Percentiles rank a stretch among this genome's conserved stretches.
phyloP scores from a whole-genome alignment of 2,113 vertebrate species.

The Gnathonemus longibarbis region DNA sequence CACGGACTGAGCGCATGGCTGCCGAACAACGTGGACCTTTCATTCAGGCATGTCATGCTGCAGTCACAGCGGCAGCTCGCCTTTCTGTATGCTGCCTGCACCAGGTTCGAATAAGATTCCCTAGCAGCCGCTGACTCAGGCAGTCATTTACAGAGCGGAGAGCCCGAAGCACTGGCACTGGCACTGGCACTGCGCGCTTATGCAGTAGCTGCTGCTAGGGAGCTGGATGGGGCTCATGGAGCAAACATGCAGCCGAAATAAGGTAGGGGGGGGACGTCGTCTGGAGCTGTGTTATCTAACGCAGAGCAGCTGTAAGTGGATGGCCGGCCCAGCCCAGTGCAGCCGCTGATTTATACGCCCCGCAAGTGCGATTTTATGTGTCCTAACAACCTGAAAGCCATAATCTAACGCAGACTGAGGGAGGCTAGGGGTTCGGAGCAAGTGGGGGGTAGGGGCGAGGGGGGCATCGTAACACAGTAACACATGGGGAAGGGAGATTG shows the following conservation, averaged over 20 bases:
- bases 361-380: conserved; percentile 12
- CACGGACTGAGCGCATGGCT: background rate
- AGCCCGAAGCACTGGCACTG: background rate
- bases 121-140: background rate
- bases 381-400: background rate
- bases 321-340: background rate
- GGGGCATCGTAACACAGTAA: background rate
- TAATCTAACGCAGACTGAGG: conserved; percentile 12
- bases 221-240: background rate
- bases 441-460: background rate
- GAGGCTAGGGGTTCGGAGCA: background rate
- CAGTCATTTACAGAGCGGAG: background rate
- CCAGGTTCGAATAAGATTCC: background rate
- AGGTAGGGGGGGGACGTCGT: background rate
- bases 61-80: background rate
- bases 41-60: background rate
- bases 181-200: background rate
- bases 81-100: background rate
- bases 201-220: background rate
- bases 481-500: background rate
- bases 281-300: background rate
- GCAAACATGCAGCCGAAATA: background rate
- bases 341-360: background rate
- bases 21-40: background rate
- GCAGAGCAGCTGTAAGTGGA: background rate